These are phyloP conservation scores for Melanotaenia trifasciata DNA, from an alignment of 2,797 vertebrate genomes.

Conservation along the genomic window DNA sequence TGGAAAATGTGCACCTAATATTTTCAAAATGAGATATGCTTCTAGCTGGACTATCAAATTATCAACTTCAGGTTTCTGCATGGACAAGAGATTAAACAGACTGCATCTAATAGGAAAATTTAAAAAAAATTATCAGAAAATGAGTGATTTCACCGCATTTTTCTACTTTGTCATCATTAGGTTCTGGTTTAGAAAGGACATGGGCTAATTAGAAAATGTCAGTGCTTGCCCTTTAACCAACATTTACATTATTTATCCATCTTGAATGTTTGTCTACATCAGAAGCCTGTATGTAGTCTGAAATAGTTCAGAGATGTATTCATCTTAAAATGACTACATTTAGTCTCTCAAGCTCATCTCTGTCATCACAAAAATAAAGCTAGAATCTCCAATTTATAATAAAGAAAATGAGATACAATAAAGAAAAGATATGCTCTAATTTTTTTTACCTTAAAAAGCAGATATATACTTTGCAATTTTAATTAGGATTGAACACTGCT, in stretches of 20 bases:
- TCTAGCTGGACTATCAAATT: not conserved
- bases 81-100: not conserved
- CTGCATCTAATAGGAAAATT: not conserved
- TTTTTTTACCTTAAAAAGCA: not conserved
- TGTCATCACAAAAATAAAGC: too few relatives aligned
- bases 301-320: conserved; percentile 29
- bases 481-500: not conserved
- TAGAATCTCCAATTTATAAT: not conserved
- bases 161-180: not conserved
- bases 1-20: conserved; percentile 19
- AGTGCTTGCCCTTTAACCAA: conserved; percentile 47
- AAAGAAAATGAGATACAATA: not conserved
- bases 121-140: not conserved
- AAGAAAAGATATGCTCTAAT: not conserved
- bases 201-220: conserved; percentile 21
- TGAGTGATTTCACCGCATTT: not conserved
- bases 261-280: conserved; percentile 50
- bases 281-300: conserved; percentile 51
- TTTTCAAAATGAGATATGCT: conserved; percentile 4
- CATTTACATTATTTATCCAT: conserved; percentile 68
- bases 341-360: not conserved
- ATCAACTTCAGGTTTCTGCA: not conserved
- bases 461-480: not conserved
- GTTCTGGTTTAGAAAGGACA: conserved; percentile 7
- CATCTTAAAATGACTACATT: conserved; percentile 9